phyloP scores from a whole-genome alignment of 2,113 vertebrate species.

The Eira barbara region DNA sequence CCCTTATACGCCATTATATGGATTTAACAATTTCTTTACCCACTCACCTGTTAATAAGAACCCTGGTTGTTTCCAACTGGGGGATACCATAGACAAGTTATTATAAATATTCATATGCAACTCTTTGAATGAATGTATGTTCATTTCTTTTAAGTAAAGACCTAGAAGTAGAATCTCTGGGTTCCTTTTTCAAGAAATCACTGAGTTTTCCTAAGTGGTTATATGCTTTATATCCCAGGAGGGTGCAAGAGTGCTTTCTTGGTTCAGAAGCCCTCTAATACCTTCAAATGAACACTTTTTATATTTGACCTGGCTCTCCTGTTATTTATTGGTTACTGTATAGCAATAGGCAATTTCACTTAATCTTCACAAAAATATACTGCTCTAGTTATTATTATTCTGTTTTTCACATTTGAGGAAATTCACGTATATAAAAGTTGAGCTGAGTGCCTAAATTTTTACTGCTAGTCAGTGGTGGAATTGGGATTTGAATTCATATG shows the following conservation, averaged over 20 bases:
- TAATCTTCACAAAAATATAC: neutral
- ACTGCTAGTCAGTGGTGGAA: neutral
- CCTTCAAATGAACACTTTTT: neutral
- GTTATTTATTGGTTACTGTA: neutral
- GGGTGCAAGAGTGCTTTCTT: neutral
- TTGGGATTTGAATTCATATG: neutral
- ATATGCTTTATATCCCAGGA: neutral
- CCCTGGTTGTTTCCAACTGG: neutral
- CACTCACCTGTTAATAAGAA: neutral
- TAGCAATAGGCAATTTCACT: neutral
- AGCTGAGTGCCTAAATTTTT: neutral
- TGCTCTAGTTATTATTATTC: neutral
- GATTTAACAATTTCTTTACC: neutral
- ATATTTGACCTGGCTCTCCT: neutral
- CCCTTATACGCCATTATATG: neutral
- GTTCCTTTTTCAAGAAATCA: neutral
- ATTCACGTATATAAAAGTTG: neutral
- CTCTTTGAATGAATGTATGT: neutral
- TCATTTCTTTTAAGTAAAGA: neutral
- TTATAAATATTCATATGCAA: neutral
- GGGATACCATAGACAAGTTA: neutral
- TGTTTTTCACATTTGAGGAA: neutral
- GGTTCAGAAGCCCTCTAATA: neutral
- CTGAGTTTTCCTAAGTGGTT: neutral
- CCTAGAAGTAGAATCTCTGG: neutral